phyloP scores from a whole-genome alignment of 2,888 invertebrate genomes.

The Dorcus hopei region DNA sequence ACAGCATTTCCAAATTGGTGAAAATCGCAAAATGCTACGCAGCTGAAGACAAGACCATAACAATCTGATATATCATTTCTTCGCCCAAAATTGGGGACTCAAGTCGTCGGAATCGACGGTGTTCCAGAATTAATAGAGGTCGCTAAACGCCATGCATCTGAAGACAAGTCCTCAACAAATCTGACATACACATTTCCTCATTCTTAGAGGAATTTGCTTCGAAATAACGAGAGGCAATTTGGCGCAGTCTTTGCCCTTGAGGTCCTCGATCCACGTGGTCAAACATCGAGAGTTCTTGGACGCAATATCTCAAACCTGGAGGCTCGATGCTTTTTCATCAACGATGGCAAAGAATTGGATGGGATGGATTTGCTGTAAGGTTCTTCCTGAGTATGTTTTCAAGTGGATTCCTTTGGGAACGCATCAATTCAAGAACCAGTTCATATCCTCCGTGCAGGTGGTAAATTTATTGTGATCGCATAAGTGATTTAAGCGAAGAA shows the following conservation, averaged over 20 bases:
- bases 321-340: constrained; percentile 48
- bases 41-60: not conserved
- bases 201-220: constrained; percentile 54
- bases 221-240: constrained; percentile 32
- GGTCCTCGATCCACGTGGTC: constrained; percentile 64
- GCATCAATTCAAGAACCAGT: constrained; percentile 84
- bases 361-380: too few species aligned
- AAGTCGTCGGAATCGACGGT: constrained; percentile 75
- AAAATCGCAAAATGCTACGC: constrained; percentile 63
- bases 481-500: not conserved
- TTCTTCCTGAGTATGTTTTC: constrained; percentile 72
- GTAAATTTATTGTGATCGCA: not conserved
- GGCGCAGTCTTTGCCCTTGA: too few species aligned
- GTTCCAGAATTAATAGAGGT: constrained; percentile 62
- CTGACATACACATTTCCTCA: constrained; percentile 47
- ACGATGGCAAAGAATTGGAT: too few species aligned
- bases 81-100: constrained; percentile 72
- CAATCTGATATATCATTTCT: too few species aligned
- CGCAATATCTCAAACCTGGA: constrained; percentile 41
- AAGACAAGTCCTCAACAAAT: not conserved
- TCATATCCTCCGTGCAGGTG: constrained; percentile 61
- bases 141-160: constrained; percentile 59
- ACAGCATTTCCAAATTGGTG: constrained; percentile 68
- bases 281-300: constrained; percentile 54
- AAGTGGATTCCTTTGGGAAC: constrained; percentile 73